phyloP scores from a whole-genome alignment of 2,113 vertebrate genomes.

The Xiphophorus maculatus region DNA sequence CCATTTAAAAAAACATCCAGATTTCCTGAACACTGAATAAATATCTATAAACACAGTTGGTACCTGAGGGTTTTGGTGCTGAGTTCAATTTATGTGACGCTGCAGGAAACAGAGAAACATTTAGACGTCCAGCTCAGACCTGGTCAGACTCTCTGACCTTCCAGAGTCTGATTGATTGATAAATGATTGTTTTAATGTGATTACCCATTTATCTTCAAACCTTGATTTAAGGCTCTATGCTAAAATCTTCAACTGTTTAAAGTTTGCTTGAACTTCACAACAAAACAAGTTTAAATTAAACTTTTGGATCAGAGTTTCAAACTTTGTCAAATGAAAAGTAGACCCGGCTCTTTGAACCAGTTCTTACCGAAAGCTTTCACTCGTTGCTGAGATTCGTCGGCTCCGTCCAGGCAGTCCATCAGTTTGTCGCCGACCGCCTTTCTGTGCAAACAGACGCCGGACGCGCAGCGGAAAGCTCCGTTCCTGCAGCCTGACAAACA shows the following conservation, averaged over 20 bases:
- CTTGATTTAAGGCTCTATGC: no score
- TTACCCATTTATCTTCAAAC: no score
- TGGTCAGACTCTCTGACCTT: no score
- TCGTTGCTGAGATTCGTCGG: slow-evolving; percentile 77
- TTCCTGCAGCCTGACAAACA: slow-evolving; percentile 80
- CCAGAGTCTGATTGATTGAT: no score
- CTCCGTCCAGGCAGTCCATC: slow-evolving; percentile 88
- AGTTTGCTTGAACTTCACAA: no score
- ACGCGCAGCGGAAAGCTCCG: slow-evolving; percentile 80
- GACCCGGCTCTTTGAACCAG: neutral
- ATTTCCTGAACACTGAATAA: neutral
- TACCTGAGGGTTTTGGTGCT: neutral
- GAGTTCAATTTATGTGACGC: rapidly evolving
- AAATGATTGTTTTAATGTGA: no score
- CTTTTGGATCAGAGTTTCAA: no score
- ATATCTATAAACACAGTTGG: neutral
- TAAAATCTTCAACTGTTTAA: no score
- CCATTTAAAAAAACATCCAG: neutral
- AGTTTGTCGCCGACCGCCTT: slow-evolving; percentile 74
- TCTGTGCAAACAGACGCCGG: slow-evolving; percentile 84
- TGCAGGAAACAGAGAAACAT: neutral
- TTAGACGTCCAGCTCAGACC: neutral
- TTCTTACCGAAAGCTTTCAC: neutral
- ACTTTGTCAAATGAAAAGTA: no score
- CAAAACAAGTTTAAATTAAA: no score